Base-by-base conservation (phyloP, 1,140 invertebrate species). In the Oedothorax gibbosus region DNA sequence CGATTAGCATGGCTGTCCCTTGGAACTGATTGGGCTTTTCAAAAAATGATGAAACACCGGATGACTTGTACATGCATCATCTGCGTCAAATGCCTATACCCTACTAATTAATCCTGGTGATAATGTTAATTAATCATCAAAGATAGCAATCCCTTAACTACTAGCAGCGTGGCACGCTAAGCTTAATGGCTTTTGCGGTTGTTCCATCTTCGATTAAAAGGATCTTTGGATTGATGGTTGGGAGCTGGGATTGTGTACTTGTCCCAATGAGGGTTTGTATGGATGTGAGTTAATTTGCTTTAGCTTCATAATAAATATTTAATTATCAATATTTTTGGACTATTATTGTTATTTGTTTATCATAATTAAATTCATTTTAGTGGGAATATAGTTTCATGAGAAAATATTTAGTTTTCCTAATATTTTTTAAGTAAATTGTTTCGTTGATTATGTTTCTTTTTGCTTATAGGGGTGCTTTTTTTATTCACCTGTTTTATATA, bases 121-220 rank as follows among this genome's bases (percentile, higher is more conserved):
- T 79, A 79, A 68, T 79, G 64, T 66, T 68, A 66, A 79, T 79
- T 79, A 79, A 79, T 79, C 77, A 79, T 56, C 50, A 79, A 75
- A 68, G 51, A 65, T 62, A 79, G 62, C 77, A 68, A 68, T 15
- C 60, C 60, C 51, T 66, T 68, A 66, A 79, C 77, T 56, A 79
- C 56, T 62, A 12, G 57, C 51, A 49, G 35, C 72, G 20, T 57
- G 18, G 72, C 72, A 51, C 35, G 65, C 60, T 57, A 21, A 57
- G 49, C 60, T 64, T 77, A 77, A 77, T 77, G 75, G 75, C 75
- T 77, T 77, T 65, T 77, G 75, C 75, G 75, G 75, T 77, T 64
- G 75, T 77, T 77, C 50, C 51, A 65, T 77, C 72, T 77, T 77
- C 57, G 53, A 77, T 77, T 77, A 64, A 77, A 77, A 65, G 75